Conservation (phyloP, 2,797 vertebrate species). For the Threskiornis aethiopicus region DNA sequence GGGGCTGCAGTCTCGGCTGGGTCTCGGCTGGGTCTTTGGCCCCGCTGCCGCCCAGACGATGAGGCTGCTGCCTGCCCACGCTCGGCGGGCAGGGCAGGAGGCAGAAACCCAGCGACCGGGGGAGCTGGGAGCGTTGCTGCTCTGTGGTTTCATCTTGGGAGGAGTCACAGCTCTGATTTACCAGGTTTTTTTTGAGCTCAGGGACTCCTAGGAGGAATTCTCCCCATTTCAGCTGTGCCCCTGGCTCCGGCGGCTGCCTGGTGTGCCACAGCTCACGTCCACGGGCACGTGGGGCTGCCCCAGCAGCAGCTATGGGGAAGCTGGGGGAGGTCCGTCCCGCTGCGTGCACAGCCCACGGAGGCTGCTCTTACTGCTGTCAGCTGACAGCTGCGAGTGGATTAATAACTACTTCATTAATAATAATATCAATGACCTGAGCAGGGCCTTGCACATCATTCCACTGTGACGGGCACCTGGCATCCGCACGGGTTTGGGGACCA, state of each 20-base stretch:
- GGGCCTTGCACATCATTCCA: rapidly evolving
- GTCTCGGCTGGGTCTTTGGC: background rate
- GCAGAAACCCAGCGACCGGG: background rate
- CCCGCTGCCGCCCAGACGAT: background rate
- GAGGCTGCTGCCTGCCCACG: background rate
- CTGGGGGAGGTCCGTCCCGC: background rate
- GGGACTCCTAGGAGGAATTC: background rate
- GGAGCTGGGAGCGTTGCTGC: background rate
- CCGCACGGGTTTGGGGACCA: rapidly evolving
- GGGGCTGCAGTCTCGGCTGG: background rate
- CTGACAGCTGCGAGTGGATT: background rate
- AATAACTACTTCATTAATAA: background rate
- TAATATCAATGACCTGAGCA: background rate
- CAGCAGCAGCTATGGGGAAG: rapidly evolving
- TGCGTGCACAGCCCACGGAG: background rate
- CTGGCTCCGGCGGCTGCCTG: background rate
- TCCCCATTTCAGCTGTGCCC: rapidly evolving
- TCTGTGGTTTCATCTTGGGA: background rate
- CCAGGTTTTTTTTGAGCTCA: background rate
- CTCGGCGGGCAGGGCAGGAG: background rate
- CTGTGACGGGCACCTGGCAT: rapidly evolving
- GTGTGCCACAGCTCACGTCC: background rate
- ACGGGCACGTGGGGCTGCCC: background rate
- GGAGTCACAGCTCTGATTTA: background rate
- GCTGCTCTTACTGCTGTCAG: background rate